Percentiles rank a stretch among this genome's conserved stretches.
phyloP scores from a whole-genome alignment of 2,797 vertebrate species.

The Trachops cirrhosus region DNA sequence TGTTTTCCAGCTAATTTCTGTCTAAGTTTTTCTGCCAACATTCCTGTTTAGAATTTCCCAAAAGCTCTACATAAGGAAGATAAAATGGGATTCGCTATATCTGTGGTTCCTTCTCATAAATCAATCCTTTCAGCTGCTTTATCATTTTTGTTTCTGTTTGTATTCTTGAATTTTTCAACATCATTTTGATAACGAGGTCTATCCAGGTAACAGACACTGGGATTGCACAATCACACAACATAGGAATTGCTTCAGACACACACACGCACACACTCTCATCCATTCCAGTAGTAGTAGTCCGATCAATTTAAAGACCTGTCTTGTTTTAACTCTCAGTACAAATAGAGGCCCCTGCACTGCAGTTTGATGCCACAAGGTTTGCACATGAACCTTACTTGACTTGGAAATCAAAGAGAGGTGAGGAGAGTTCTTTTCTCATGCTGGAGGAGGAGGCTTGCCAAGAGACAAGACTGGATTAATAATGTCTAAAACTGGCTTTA shows the following conservation, averaged over 20 bases:
- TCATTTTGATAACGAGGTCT: neutral
- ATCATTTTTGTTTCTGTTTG: neutral
- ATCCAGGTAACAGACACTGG: neutral
- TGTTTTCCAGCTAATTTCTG: neutral
- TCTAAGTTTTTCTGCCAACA: neutral
- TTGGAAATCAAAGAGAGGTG: slow-evolving; percentile 41
- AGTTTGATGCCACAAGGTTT: slow-evolving; percentile 43
- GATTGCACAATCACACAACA: neutral
- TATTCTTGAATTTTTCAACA: neutral
- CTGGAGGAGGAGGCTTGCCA: neutral
- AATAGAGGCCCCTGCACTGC: neutral
- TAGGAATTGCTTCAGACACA: neutral
- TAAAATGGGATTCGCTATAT: neutral
- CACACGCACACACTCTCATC: neutral
- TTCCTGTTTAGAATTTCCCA: neutral
- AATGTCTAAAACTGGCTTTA: neutral
- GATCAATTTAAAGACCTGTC: neutral
- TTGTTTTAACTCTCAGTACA: slow-evolving; percentile 11
- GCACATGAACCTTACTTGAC: slow-evolving; percentile 12
- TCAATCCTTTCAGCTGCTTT: neutral
- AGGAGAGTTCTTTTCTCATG: neutral
- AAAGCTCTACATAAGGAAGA: neutral
- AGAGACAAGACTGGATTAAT: slow-evolving; percentile 8
- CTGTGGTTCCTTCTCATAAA: neutral
- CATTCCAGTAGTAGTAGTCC: neutral